Conservation (phyloP, 1,140 invertebrate species). For the Oryctes rhinoceros region DNA sequence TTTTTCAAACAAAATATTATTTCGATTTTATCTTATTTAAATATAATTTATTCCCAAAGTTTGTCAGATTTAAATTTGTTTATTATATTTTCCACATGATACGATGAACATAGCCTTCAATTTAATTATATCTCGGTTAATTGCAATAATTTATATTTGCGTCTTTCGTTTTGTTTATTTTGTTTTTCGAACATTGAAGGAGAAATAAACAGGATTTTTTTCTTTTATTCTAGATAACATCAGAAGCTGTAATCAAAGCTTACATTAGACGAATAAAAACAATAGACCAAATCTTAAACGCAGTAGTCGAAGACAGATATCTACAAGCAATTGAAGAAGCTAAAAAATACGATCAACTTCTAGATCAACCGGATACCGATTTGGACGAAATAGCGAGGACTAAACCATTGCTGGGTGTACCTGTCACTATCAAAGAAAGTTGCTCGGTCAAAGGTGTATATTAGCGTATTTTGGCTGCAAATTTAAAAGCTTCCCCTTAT, state of each 20-base stretch:
- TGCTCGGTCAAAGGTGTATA: constrained; percentile 54
- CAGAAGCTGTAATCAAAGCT: constrained; percentile 74
- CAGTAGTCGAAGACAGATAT: constrained; percentile 82
- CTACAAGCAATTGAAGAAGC: constrained; percentile 81
- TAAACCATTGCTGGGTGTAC: constrained; percentile 54
- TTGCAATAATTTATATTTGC: too few relatives aligned
- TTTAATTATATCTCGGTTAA: too few relatives aligned
- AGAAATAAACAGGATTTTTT: background rate
- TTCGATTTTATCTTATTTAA: too few relatives aligned
- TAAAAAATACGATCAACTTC: constrained; percentile 47
- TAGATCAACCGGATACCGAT: background rate
- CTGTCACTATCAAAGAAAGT: constrained; percentile 54
- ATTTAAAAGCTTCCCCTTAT: background rate
- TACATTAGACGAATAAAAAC: constrained; percentile 82
- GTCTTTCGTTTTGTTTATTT: too few relatives aligned
- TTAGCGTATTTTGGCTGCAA: constrained; percentile 62
- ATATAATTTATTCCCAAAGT: too few relatives aligned
- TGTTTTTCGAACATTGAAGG: too few relatives aligned
- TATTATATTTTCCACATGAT: too few relatives aligned
- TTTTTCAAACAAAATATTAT: too few relatives aligned
- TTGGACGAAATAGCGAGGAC: constrained; percentile 59
- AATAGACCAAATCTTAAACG: constrained; percentile 82
- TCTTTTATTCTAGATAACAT: background rate
- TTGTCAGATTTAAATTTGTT: too few relatives aligned
- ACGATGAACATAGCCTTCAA: too few relatives aligned